Conservation (phyloP, 2,888 invertebrate species). For the Synanthedon formicaeformis region DNA sequence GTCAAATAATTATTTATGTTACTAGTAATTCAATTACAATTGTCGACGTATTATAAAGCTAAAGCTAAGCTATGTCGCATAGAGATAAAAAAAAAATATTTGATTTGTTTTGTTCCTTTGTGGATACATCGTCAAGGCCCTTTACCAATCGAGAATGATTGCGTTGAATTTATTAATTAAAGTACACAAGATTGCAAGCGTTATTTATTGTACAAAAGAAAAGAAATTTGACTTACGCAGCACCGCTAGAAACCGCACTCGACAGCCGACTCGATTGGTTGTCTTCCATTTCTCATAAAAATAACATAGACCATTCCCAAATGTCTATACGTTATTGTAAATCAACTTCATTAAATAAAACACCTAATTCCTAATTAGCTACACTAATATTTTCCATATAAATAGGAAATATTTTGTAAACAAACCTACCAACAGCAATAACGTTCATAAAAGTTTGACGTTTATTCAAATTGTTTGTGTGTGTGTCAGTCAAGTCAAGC, state of each 20-base stretch:
- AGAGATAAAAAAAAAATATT: background rate
- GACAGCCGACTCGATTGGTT: constrained; percentile 30
- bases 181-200: background rate
- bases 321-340: constrained; percentile 2
- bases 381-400: no score
- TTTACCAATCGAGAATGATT: no score
- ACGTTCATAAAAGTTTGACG: no score
- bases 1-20: no score
- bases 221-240: constrained; percentile 40
- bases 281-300: constrained; percentile 35
- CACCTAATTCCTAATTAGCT: background rate
- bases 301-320: background rate
- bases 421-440: constrained; percentile 1
- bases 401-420: background rate
- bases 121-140: no score
- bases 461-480: no score
- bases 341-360: background rate
- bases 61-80: no score
- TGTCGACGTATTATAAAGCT: no score
- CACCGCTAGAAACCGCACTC: constrained; percentile 33
- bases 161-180: background rate
- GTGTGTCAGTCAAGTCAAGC: no score
- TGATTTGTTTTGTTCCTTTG: no score
- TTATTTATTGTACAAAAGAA: background rate
- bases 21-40: no score